Evolutionary conservation across 2,888 invertebrate genomes (phyloP).

Genomic region (Brachypalpus laphriformis): DNA sequence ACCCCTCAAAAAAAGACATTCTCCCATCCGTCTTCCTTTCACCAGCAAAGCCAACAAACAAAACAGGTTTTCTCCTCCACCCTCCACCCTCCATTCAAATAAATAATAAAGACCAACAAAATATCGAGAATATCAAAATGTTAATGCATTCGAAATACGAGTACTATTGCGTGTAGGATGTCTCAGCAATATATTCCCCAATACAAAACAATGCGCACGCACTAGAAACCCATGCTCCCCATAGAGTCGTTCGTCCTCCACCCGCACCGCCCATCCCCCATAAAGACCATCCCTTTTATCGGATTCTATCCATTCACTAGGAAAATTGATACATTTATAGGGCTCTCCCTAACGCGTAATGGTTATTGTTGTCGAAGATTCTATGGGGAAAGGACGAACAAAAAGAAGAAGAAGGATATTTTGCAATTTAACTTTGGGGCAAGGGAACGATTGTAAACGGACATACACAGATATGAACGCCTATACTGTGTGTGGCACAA

Average conservation of each 20-base stretch:
- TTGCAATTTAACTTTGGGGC: conserved; percentile 19
- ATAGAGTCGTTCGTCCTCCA: background rate
- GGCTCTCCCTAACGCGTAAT: conserved; percentile 38
- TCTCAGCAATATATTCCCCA: conserved; percentile 48
- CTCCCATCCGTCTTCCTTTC: background rate
- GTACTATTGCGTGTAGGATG: conserved; percentile 63
- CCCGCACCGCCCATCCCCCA: too few relatives aligned
- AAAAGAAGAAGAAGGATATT: background rate
- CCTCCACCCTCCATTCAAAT: conserved; percentile 16
- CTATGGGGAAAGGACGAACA: background rate
- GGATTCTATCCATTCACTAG: conserved; percentile 13
- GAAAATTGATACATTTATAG: conserved; percentile 43
- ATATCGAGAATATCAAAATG: conserved; percentile 20
- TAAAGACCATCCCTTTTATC: conserved; percentile 36
- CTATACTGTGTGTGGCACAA: conserved; percentile 60
- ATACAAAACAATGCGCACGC: conserved; percentile 71
- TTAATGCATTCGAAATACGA: conserved; percentile 46
- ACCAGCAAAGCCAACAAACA: conserved; percentile 10
- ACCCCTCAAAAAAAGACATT: background rate
- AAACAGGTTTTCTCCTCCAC: background rate
- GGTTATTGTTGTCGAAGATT: conserved; percentile 47
- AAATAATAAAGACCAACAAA: conserved; percentile 7
- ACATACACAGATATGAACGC: conserved; percentile 1
- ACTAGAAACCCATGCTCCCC: conserved; percentile 58
- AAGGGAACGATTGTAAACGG: background rate